Evolutionary conservation across 2,797 vertebrate species (phyloP).

Genomic region (Xiphophorus birchmanni): DNA sequence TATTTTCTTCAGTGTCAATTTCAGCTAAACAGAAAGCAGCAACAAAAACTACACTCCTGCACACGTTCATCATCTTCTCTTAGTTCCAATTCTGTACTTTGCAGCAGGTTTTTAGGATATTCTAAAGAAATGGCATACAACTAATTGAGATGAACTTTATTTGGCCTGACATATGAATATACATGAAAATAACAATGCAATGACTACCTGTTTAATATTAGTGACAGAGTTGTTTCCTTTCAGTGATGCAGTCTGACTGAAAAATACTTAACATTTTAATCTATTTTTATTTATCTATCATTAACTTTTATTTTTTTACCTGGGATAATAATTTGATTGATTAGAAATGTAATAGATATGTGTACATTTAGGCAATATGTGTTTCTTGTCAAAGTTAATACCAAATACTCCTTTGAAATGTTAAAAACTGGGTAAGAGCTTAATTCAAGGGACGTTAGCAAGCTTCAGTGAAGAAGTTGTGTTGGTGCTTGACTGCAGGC

Average conservation of each 20-base stretch:
- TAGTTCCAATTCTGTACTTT: background rate
- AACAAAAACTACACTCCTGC: too few relatives aligned
- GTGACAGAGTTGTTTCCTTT: background rate
- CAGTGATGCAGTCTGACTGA: background rate
- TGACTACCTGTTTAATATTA: background rate
- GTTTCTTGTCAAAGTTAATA: background rate
- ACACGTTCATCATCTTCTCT: background rate
- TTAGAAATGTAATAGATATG: background rate
- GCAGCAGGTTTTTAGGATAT: background rate
- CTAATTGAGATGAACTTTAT: background rate
- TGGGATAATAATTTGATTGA: background rate
- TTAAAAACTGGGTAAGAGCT: background rate
- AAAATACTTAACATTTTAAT: background rate
- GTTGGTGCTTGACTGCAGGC: background rate
- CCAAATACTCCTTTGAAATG: background rate
- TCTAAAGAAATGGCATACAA: background rate
- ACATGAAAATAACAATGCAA: background rate
- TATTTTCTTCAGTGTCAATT: background rate
- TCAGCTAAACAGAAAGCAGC: background rate
- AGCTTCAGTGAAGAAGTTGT: background rate
- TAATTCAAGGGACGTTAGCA: background rate
- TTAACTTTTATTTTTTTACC: background rate
- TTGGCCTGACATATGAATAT: background rate
- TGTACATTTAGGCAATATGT: background rate
- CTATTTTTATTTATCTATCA: background rate